Percentiles rank a stretch among this genome's conserved stretches.
phyloP scores from a whole-genome alignment of 2,888 invertebrate genomes.

The Muscina levida region DNA sequence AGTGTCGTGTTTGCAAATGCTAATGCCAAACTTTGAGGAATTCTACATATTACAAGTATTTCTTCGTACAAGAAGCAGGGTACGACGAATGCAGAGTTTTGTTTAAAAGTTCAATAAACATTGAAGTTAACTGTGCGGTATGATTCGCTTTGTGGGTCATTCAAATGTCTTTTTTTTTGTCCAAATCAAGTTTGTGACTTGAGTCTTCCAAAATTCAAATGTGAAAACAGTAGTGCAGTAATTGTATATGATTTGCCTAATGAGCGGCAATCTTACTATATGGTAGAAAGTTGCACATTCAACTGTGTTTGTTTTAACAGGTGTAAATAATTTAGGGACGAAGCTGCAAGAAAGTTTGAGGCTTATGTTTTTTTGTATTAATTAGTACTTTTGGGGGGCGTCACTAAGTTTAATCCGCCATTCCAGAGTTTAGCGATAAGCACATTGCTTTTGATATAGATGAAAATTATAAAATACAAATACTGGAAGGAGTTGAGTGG shows the following conservation, averaged over 20 bases:
- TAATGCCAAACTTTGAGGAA: conserved; percentile 7
- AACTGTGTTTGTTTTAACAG: neutral
- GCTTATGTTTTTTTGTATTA: too few relatives aligned
- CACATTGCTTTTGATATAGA: too few relatives aligned
- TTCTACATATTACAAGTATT: conserved; percentile 18
- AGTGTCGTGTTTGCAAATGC: conserved; percentile 37
- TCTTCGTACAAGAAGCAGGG: neutral
- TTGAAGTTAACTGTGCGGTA: neutral
- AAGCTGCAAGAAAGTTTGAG: too few relatives aligned
- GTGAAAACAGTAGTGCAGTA: neutral
- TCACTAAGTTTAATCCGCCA: too few relatives aligned
- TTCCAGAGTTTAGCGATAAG: too few relatives aligned
- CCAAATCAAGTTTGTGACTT: conserved; percentile 30
- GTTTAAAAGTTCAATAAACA: conserved; percentile 17
- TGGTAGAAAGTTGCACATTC: conserved; percentile 22
- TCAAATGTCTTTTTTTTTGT: neutral
- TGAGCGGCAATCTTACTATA: too few relatives aligned
- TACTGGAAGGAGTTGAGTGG: too few relatives aligned
- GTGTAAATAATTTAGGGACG: neutral
- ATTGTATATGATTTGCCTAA: neutral
- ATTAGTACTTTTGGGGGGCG: too few relatives aligned
- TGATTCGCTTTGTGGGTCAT: conserved; percentile 25
- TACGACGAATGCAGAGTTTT: neutral
- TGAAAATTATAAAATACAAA: too few relatives aligned
- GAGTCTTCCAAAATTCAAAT: neutral